Evolutionary conservation across 35 echinoderm and acorn worm genomes (phyloP).

Genomic region (Diadema setosum): DNA sequence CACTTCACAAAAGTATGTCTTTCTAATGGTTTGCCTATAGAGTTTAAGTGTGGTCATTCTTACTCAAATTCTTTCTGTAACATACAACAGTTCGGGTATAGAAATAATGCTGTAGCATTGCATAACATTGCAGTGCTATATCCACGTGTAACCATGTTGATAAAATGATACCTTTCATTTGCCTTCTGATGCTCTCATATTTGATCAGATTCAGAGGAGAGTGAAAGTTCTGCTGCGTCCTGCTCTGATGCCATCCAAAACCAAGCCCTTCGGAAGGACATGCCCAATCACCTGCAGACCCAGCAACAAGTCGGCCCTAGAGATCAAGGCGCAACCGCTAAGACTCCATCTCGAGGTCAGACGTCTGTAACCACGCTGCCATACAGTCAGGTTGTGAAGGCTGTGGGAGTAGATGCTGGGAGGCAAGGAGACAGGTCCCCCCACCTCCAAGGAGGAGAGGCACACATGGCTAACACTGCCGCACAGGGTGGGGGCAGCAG

Average conservation of each 20-base stretch:
- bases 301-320: slow-evolving; percentile 1
- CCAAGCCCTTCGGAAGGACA: slow-evolving; percentile 16
- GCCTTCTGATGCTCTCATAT: no score
- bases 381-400: slow-evolving; percentile 48
- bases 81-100: no score
- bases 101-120: no score
- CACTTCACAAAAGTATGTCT: no score
- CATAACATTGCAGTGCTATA: no score
- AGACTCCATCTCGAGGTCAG: not conserved
- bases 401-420: not conserved
- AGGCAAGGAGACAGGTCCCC: slow-evolving; percentile 14
- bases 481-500: not conserved
- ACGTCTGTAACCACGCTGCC: not conserved
- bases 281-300: not conserved
- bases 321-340: not conserved
- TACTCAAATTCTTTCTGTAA: no score
- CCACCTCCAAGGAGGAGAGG: not conserved
- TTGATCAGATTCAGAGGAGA: slow-evolving; percentile 84
- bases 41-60: no score
- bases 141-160: no score
- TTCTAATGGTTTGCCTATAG: no score
- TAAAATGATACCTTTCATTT: not conserved
- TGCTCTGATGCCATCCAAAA: slow-evolving; percentile 47
- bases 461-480: not conserved
- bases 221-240: slow-evolving; percentile 47